Evolutionary conservation across 2,113 vertebrate species (phyloP).

Genomic region (Epinephelus lanceolatus): DNA sequence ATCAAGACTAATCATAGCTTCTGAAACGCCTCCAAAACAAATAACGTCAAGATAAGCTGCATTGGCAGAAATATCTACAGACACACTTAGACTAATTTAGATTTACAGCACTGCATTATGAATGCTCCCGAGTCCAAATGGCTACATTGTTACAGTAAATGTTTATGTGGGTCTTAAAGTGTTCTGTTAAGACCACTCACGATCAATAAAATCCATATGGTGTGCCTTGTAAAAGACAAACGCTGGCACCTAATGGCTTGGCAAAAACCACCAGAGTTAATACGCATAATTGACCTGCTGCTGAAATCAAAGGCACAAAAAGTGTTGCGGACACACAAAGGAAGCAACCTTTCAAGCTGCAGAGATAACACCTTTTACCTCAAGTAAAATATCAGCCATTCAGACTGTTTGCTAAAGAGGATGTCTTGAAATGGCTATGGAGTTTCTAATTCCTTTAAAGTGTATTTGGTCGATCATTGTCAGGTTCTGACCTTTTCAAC

Average conservation of each 20-base stretch:
- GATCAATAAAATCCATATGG: constrained; percentile 79
- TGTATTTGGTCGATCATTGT: background rate
- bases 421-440: background rate
- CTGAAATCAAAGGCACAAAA: constrained; percentile 43
- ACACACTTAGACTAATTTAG: constrained; percentile 60
- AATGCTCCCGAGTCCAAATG: constrained; percentile 51
- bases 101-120: constrained; percentile 57
- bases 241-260: constrained; percentile 61
- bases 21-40: constrained; percentile 62
- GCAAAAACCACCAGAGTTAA: constrained; percentile 52
- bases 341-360: constrained; percentile 16
- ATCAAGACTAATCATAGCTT: constrained; percentile 50
- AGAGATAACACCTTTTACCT: constrained; percentile 3
- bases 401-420: background rate
- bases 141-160: constrained; percentile 74
- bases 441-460: background rate
- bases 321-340: constrained; percentile 11
- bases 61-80: constrained; percentile 57
- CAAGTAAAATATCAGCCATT: background rate
- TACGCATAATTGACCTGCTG: constrained; percentile 57
- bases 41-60: constrained; percentile 52
- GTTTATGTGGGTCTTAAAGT: constrained; percentile 78
- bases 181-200: constrained; percentile 75
- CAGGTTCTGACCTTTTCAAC: constrained; percentile 24
- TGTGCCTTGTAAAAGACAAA: constrained; percentile 73